A percentile compares a stretch with the other conserved stretches of the same genome.
phyloP scores from a whole-genome alignment of 2,888 invertebrate species.

The Chorisops tibialis region DNA sequence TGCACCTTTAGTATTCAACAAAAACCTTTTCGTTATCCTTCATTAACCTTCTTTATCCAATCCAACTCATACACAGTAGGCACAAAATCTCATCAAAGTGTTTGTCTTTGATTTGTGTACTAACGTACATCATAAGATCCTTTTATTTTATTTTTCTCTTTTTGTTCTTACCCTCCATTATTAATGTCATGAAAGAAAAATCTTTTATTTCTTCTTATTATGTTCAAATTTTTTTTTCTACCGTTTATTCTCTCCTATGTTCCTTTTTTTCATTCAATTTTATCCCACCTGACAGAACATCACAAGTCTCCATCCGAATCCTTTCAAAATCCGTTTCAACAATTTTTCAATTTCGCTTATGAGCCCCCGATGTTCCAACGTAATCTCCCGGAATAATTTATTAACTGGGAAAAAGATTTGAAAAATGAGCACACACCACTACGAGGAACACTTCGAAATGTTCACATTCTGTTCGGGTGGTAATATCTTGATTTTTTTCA shows the following conservation, averaged over 20 bases:
- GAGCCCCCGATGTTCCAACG: constrained; percentile 22
- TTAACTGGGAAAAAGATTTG: constrained; percentile 20
- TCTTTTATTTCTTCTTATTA: background rate
- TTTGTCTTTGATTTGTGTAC: background rate
- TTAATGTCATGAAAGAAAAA: constrained; percentile 1
- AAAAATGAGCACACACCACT: constrained; percentile 6
- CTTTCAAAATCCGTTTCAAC: constrained; percentile 22
- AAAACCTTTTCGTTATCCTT: background rate
- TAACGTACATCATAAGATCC: background rate
- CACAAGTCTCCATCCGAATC: background rate
- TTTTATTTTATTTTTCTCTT: background rate
- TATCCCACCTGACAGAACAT: constrained; percentile 4
- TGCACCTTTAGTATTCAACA: too few relatives aligned
- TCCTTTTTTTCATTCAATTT: background rate
- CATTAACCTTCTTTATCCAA: too few relatives aligned
- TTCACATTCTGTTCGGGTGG: too few relatives aligned
- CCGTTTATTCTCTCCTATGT: background rate
- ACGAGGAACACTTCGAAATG: too few relatives aligned
- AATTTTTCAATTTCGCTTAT: constrained; percentile 23
- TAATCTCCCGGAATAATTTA: constrained; percentile 22
- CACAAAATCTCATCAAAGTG: background rate
- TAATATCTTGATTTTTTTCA: too few relatives aligned
- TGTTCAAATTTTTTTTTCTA: background rate
- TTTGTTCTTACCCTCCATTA: constrained; percentile 1
- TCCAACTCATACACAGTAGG: background rate